A percentile compares a stretch with the other conserved stretches of the same genome.
Evolutionary conservation across 1,140 invertebrate genomes (phyloP).

Genomic region (Bilobella aurantiaca): DNA sequence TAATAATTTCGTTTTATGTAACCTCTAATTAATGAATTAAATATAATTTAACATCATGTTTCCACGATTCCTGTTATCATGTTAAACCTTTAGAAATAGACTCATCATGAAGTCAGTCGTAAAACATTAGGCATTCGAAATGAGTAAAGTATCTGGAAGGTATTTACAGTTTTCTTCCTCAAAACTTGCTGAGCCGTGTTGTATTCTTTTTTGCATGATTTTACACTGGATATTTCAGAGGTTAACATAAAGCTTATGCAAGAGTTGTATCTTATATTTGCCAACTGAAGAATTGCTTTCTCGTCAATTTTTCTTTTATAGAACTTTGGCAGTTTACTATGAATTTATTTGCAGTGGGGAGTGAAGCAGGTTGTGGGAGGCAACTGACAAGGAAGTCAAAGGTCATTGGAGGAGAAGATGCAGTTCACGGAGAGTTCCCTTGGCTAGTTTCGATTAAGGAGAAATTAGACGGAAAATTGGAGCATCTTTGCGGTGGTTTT

Average conservation of each 20-base stretch:
- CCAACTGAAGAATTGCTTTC: neutral
- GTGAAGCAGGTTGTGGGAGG: slow-evolving; percentile 18
- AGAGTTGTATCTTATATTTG: neutral
- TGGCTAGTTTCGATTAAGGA: slow-evolving; percentile 22
- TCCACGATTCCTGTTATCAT: too few relatives aligned
- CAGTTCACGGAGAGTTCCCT: slow-evolving; percentile 17
- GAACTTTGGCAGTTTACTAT: slow-evolving; percentile 7
- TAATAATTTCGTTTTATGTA: too few relatives aligned
- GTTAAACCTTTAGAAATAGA: too few relatives aligned
- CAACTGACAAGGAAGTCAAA: slow-evolving; percentile 14
- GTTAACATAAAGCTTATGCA: neutral
- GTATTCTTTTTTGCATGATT: neutral
- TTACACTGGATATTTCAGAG: neutral
- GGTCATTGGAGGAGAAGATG: slow-evolving; percentile 15
- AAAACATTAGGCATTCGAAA: neutral
- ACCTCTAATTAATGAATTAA: too few relatives aligned
- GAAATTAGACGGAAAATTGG: neutral
- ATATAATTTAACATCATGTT: too few relatives aligned
- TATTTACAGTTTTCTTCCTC: too few relatives aligned
- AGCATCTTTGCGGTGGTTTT: slow-evolving; percentile 3
- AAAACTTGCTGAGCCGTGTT: neutral
- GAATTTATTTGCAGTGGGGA: too few relatives aligned
- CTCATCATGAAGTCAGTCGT: too few relatives aligned
- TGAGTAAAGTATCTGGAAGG: too few relatives aligned
- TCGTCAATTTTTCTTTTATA: neutral